Evolutionary conservation across 2,113 vertebrate species (phyloP), one percentile per base, ranked within the genome.

Genomic region (Cynopterus brachyotis): DNA sequence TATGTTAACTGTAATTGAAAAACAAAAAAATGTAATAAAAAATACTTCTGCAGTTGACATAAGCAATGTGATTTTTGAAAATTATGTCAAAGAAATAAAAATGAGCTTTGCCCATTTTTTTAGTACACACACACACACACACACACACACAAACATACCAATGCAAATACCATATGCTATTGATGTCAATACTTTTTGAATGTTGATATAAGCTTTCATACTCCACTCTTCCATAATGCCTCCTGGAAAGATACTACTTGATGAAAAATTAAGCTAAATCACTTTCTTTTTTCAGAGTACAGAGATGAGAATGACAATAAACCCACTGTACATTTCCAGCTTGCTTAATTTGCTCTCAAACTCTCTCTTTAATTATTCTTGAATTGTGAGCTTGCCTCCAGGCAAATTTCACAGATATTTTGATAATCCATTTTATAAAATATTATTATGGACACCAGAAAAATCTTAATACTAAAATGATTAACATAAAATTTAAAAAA

Each of bases 311-410:
- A 45, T 82, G 94, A 91, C 84, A 95, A 82, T 80, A 89, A 95
- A 37, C 40, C 78, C 66, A 92, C 57, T 11, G 28, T 7, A 88
- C 17, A 94, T 70, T 88, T 66, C 90, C 69, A 37, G 24, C 37
- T 95, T 30, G 28, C 84, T 93, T 82, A 94, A 96, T 96, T 96
- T 96, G 80, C 84, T 97, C 96, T 97, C 89, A 95, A 96, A 91
- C 70, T 98, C 92, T 97, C 96, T 97, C 76, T 96, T 98, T 96
- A 97, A 97, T 98, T 97, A 97, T 97, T 95, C 94, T 95, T 97
- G 95, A 97, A 95, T 73, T 91, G 87, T 9, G 47, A 97, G 67
- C 8, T 72, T 94, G 76, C 92, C 88, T 96, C 19, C 24, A 94
- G 97, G 95, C 92, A 89, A 91, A 96, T 96, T 96, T 93, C 57